Percentiles rank a stretch among this genome's conserved stretches.
phyloP scores from a whole-genome alignment of 2,113 vertebrate species.

The Urocolius indicus region DNA sequence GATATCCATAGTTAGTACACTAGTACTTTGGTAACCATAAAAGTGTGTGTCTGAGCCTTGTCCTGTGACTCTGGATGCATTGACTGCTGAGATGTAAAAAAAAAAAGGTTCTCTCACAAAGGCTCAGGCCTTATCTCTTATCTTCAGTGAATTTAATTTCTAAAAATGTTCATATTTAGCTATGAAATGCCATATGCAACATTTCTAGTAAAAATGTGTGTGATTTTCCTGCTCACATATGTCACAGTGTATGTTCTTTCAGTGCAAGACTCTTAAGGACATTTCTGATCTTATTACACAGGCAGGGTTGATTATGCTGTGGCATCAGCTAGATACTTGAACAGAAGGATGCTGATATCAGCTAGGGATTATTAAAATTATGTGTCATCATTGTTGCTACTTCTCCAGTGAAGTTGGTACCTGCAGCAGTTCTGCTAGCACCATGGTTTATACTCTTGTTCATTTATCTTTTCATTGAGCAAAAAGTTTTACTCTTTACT shows the following conservation, averaged over 20 bases:
- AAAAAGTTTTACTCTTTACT: neutral
- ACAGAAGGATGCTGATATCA: constrained; percentile 1
- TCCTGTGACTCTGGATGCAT: neutral
- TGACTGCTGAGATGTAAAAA: neutral
- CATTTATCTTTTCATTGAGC: neutral
- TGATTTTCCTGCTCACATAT: neutral
- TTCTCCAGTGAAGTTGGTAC: neutral
- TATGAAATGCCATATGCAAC: neutral
- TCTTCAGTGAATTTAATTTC: neutral
- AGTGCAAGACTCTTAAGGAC: neutral
- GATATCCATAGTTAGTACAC: neutral
- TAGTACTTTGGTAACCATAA: neutral
- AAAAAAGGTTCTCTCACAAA: neutral
- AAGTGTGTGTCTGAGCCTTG: neutral
- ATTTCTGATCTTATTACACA: neutral
- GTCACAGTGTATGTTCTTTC: neutral
- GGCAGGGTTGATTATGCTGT: neutral
- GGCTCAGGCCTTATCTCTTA: neutral
- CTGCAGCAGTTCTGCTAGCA: neutral
- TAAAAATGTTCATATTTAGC: neutral
- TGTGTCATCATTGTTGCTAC: neutral
- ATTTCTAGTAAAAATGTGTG: neutral
- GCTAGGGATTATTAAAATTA: neutral
- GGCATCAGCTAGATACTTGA: neutral
- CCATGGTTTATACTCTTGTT: neutral